Conservation (phyloP, 2,888 invertebrate genomes). For the Epinotia nisella region DNA sequence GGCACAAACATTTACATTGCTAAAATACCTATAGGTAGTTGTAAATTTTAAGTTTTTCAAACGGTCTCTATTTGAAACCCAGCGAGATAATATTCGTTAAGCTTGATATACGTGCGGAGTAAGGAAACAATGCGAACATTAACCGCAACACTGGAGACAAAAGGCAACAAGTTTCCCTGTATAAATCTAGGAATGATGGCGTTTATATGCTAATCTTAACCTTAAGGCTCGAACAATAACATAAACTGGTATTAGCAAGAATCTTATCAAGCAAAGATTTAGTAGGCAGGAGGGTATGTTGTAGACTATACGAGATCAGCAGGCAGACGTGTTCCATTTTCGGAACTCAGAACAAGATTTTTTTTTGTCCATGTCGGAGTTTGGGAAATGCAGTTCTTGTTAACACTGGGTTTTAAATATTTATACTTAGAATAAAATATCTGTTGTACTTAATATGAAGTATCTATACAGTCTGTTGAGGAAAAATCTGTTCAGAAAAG, state of each 20-base stretch:
- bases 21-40: neutral
- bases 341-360: neutral
- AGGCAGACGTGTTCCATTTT: constrained; percentile 4
- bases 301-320: neutral
- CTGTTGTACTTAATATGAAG: no score
- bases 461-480: no score
- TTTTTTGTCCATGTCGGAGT: no score
- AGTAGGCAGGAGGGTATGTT: constrained; percentile 11
- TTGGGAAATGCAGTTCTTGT: neutral
- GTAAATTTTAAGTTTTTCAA: neutral
- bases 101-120: constrained; percentile 19
- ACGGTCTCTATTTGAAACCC: neutral
- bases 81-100: constrained; percentile 10
- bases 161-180: constrained; percentile 40
- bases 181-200: constrained; percentile 42
- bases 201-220: constrained; percentile 44
- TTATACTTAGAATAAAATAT: no score
- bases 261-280: constrained; percentile 24
- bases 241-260: constrained; percentile 37
- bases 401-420: constrained; percentile 1
- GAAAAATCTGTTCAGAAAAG: no score
- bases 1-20: no score
- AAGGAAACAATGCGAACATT: constrained; percentile 31
- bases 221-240: constrained; percentile 43
- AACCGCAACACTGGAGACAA: constrained; percentile 35